Percentiles rank a stretch among this genome's conserved stretches.
These are phyloP conservation scores for Selenia dentaria DNA, from an alignment of 2,888 invertebrate species.

Conservation along the genomic window DNA sequence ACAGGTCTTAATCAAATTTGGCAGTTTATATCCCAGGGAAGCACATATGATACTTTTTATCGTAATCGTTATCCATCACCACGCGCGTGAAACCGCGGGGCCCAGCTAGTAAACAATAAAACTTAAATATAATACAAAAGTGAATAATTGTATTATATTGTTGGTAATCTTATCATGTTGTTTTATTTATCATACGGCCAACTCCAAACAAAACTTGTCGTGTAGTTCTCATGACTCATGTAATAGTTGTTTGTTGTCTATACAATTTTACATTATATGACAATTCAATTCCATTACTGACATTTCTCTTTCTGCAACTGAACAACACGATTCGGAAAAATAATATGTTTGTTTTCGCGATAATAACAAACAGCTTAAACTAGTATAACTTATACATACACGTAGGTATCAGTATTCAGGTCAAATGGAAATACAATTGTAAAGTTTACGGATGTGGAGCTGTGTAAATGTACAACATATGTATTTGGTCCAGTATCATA, in stretches of 20 bases:
- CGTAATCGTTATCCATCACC: too few species aligned
- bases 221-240: background rate
- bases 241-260: background rate
- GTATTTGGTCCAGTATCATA: slow-evolving; percentile 3
- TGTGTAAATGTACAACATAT: slow-evolving; percentile 34
- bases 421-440: slow-evolving; percentile 38
- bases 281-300: background rate
- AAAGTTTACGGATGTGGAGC: slow-evolving; percentile 34
- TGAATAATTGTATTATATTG: too few species aligned
- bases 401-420: slow-evolving; percentile 32
- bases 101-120: too few species aligned
- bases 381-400: slow-evolving; percentile 1
- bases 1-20: too few species aligned
- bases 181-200: too few species aligned
- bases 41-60: too few species aligned
- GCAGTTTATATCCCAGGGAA: too few species aligned
- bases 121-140: too few species aligned
- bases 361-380: slow-evolving; percentile 32
- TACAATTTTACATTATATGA: background rate
- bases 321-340: slow-evolving; percentile 18
- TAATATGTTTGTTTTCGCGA: slow-evolving; percentile 13
- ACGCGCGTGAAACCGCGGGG: too few species aligned
- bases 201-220: too few species aligned
- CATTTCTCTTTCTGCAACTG: slow-evolving; percentile 1
- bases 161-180: too few species aligned